Base-by-base conservation (phyloP, 2,113 vertebrate species). In the Brachypteracias leptosomus region DNA sequence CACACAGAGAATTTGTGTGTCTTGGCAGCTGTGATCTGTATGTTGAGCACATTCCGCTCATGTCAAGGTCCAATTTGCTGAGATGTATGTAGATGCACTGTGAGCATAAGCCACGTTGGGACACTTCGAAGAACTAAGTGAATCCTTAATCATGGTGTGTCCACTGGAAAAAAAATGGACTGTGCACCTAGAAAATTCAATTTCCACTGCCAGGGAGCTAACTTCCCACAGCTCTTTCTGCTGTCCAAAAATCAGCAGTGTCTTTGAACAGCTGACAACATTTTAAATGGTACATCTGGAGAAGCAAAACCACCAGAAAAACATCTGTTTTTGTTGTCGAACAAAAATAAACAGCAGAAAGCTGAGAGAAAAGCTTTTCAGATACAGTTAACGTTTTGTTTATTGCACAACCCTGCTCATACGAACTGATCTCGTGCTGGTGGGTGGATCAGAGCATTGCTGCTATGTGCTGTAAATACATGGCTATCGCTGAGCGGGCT, bases 281-380 rank as follows among this genome's bases (percentile, higher is more conserved):
- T 75, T 95, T 96, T 82, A 72, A 95, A 76, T 36, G 83, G 65
- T 85, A 83, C 94, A 93, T 96, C 96, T 97, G 97, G 95, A 89
- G 91, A 90, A 59, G 67, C 82, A 79, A 40, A 94, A 89, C 11
- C 95, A 92, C 88, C 72, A 89, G 55, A 95, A 94, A n/a, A 91
- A 90, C 89, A 96, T 97, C 95, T 97, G 96, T 95, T 97, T 97
- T 95, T 87, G 66, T 96, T 94, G 93, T 95, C 93, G 54, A 86
- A 93, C 73, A 91, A 95, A 95, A 96, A 97, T 93, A 97, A 97
- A 97, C 74, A 97, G 86, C 49, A 18, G 73, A 73, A 90, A 95
- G 80, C 63, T 90, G 72, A 57, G 67, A 88, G 94, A 76, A 92
- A 81, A 85, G 55, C 42, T 54, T 49, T 90, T 90, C 49, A 22